Percentiles rank a stretch among this genome's conserved stretches.
Evolutionary conservation across 2,797 vertebrate species (phyloP).

Genomic region (Anolis apletophallus): DNA sequence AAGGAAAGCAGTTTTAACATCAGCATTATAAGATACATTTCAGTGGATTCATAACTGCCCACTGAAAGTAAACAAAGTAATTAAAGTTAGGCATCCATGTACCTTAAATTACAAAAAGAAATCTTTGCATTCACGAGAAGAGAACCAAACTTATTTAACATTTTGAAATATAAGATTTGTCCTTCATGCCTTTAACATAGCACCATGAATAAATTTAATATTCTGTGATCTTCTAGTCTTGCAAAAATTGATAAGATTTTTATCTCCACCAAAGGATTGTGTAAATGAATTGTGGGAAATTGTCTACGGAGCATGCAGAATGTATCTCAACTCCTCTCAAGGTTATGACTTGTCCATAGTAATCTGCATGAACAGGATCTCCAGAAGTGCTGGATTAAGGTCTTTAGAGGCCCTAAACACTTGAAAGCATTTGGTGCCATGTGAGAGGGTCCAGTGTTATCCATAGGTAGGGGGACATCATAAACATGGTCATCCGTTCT

Average conservation of each 20-base stretch:
- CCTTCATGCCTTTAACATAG: background rate
- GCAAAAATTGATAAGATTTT: background rate
- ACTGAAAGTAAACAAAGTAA: slow-evolving; percentile 2
- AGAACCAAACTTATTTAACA: background rate
- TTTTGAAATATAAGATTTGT: background rate
- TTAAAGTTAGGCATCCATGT: background rate
- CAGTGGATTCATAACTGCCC: background rate
- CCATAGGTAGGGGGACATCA: too few relatives aligned
- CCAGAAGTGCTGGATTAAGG: too few relatives aligned
- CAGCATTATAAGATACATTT: background rate
- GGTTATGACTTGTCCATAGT: too few relatives aligned
- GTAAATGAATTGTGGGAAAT: too few relatives aligned
- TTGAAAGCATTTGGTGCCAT: too few relatives aligned
- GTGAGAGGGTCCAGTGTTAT: too few relatives aligned
- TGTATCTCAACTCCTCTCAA: too few relatives aligned
- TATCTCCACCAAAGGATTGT: too few relatives aligned
- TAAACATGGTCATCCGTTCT: too few relatives aligned
- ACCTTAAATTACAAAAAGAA: background rate
- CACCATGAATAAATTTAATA: background rate
- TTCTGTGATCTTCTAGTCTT: background rate
- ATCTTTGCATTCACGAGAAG: background rate
- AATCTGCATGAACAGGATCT: too few relatives aligned
- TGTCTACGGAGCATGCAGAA: too few relatives aligned
- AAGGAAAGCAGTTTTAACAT: background rate
- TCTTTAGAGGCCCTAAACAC: too few relatives aligned